Conservation (phyloP, 2,113 vertebrate genomes). For the Empidonax alnorum region DNA sequence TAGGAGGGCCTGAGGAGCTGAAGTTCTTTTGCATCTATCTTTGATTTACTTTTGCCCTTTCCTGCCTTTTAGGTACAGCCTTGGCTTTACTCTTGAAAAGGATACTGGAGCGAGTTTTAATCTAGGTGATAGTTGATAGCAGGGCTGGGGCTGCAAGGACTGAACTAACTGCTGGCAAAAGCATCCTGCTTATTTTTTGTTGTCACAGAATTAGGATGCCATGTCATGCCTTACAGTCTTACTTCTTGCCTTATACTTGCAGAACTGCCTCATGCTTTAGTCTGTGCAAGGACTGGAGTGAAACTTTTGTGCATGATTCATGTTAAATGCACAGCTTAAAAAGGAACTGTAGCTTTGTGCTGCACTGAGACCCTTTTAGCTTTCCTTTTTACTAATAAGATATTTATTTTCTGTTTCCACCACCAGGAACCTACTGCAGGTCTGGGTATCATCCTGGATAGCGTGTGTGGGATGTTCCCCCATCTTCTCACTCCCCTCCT, state of each 20-base stretch:
- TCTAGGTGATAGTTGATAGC: conserved; percentile 60
- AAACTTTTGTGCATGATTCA: conserved; percentile 46
- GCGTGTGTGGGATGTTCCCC: conserved; percentile 92
- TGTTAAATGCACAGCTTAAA: conserved; percentile 14
- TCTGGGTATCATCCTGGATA: conserved; percentile 94
- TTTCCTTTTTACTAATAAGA: not conserved
- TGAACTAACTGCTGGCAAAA: conserved; percentile 63
- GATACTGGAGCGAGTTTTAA: conserved; percentile 59
- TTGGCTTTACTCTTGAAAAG: conserved; percentile 58
- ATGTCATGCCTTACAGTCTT: conserved; percentile 7
- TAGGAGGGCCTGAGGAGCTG: not conserved
- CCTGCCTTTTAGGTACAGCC: conserved; percentile 58
- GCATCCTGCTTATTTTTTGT: conserved; percentile 29
- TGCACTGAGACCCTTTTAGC: not conserved
- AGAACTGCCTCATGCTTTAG: conserved; percentile 60
- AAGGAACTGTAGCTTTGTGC: not conserved
- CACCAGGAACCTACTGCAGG: conserved; percentile 90
- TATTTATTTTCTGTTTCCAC: conserved; percentile 10
- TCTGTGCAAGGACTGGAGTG: conserved; percentile 49
- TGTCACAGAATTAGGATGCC: conserved; percentile 38
- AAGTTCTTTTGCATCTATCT: not conserved
- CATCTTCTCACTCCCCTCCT: conserved; percentile 89
- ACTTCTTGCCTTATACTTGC: conserved; percentile 39
- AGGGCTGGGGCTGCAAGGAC: conserved; percentile 39
- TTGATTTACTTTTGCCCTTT: conserved; percentile 61